These are phyloP conservation scores for Tringa solitaria DNA, from an alignment of 2,113 vertebrate genomes.

Conservation along the genomic window DNA sequence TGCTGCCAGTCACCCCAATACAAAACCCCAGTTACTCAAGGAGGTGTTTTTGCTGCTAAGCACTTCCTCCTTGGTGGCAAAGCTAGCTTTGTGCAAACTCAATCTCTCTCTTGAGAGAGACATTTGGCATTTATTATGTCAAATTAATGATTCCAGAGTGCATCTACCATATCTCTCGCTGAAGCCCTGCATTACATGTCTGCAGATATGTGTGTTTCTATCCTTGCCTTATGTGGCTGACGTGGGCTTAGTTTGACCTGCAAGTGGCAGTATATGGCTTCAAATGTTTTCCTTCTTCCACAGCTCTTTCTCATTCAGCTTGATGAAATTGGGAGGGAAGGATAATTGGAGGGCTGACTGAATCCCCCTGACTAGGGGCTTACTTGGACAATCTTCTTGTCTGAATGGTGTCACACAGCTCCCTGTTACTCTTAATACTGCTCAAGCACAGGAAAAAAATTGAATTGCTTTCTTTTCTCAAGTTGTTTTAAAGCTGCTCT, in stretches of 20 bases:
- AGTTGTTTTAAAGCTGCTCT: not conserved
- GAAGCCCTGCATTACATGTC: not conserved
- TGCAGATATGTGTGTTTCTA: not conserved
- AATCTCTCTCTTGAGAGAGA: not conserved
- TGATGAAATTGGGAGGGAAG: not conserved
- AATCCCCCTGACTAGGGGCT: not conserved
- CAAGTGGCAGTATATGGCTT: slow-evolving; percentile 62
- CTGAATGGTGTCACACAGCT: not conserved
- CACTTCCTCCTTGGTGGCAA: not conserved
- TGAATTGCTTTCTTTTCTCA: not conserved
- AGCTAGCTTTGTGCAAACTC: not conserved
- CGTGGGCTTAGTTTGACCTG: slow-evolving; percentile 36
- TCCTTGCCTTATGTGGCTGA: not conserved
- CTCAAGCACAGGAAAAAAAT: not conserved
- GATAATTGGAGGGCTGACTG: not conserved
- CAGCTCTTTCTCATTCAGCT: not conserved
- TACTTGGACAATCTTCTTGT: not conserved
- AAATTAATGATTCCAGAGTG: not conserved
- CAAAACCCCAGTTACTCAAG: fast-evolving
- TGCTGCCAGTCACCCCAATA: not conserved
- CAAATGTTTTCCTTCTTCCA: not conserved
- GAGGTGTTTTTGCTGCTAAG: not conserved
- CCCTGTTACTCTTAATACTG: not conserved
- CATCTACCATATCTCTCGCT: not conserved
- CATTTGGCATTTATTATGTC: too few relatives aligned